Evolutionary conservation across 2,888 invertebrate genomes (phyloP), one percentile per base, ranked within the genome.

Genomic region (Eudasyphora cyanicolor): DNA sequence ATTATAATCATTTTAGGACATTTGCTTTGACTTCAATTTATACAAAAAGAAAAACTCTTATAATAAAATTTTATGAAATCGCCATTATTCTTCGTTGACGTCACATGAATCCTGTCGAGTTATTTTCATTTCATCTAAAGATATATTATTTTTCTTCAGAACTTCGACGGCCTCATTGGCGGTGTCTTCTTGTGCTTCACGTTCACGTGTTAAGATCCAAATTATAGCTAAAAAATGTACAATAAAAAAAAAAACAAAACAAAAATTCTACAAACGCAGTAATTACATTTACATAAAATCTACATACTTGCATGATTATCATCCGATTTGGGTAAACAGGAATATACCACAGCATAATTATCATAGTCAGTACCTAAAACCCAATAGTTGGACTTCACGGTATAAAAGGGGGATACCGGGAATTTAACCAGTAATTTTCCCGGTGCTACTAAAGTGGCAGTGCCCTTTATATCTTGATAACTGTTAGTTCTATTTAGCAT

Each of bases 291-390:
- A 60, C 0, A 27, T n/a, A n/a, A n/a, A n/a, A 35, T 12, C 10
- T 19, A 82, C 87, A 82, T 79, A 87, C 87, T 84, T 21, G 69
- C 14, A 70, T 86, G 86, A 17, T 51, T 54, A 10, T 49, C 12
- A n/a, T 45, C 27, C 0, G 38, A 54, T 2, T 82, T 24, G 0
- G 76, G 71, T 1, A 42, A 75, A 87, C 94, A 95, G 21, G 94
- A 93, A 93, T 94, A 94, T 0, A 94, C 93, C 0, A 94, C 93
- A 2, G 94, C 91, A 86, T 93, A 94, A 77, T 91, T 92, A 0
- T 91, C 91, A 87, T 94, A 95, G 87, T 95, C 94, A 0, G 94
- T 94, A 69, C 93, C 94, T 27, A 94, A 86, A 35, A 95, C 88
- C 93, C 94, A 94, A 86, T 94, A 94, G 29, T 86, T 83, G 67